A percentile compares a stretch with the other conserved stretches of the same genome.
Conservation (phyloP, 2,888 invertebrate species). For the Bruchidius siliquastri region DNA sequence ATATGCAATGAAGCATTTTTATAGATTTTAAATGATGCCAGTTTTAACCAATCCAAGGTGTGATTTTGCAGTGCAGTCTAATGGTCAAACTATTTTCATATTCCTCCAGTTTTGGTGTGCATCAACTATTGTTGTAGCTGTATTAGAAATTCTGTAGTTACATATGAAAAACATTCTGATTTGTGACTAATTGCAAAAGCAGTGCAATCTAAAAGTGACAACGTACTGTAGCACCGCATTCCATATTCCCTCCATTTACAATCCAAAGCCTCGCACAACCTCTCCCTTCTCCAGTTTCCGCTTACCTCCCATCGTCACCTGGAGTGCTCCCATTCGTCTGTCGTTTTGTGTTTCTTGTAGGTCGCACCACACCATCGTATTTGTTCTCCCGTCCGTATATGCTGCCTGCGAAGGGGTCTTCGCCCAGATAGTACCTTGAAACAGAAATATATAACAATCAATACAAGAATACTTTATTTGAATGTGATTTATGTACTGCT, state of each 20-base stretch:
- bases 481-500: too few species aligned
- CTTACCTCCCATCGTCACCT: constrained; percentile 51
- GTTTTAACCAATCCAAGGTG: too few species aligned
- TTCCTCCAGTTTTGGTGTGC: too few species aligned
- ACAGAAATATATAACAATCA: constrained; percentile 14
- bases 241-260: not conserved
- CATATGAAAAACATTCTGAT: too few species aligned
- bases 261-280: not conserved
- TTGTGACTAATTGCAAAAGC: not conserved
- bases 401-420: constrained; percentile 79
- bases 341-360: constrained; percentile 42
- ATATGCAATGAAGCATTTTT: too few species aligned
- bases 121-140: too few species aligned
- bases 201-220: not conserved
- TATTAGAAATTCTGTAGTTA: too few species aligned
- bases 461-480: too few species aligned
- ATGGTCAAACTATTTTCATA: too few species aligned
- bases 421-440: constrained; percentile 70
- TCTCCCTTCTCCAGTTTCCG: not conserved
- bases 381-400: constrained; percentile 82
- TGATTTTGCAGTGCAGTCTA: too few species aligned
- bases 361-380: constrained; percentile 64
- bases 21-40: too few species aligned
- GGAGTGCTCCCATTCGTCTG: constrained; percentile 24
- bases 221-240: not conserved